A percentile compares a stretch with the other conserved stretches of the same genome.
Conservation (phyloP, 2,888 invertebrate species). For the Philopedon plagiatum region DNA sequence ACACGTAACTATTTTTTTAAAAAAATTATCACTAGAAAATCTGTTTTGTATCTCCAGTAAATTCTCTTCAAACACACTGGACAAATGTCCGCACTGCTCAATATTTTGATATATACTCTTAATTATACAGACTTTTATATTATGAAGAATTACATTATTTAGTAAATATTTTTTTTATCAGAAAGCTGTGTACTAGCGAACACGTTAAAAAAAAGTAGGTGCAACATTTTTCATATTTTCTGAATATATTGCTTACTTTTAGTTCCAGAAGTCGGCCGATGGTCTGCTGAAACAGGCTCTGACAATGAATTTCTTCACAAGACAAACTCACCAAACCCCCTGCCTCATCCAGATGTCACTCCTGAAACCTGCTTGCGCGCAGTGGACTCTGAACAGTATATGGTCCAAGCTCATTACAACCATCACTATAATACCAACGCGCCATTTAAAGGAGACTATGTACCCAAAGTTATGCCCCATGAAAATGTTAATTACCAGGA, state of each 20-base stretch:
- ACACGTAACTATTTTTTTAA: no score
- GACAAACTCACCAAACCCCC: constrained; percentile 77
- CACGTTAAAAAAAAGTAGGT: no score
- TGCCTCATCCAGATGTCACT: constrained; percentile 85
- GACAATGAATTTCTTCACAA: constrained; percentile 79
- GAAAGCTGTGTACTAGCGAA: no score
- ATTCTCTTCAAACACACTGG: no score
- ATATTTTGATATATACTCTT: no score
- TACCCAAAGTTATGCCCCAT: constrained; percentile 64
- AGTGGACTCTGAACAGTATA: constrained; percentile 70
- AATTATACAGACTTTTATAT: no score
- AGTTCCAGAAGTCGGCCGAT: constrained; percentile 72
- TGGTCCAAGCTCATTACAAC: constrained; percentile 64
- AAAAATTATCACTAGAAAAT: no score
- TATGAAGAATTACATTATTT: no score
- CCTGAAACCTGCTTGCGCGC: constrained; percentile 73
- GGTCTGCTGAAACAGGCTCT: constrained; percentile 86
- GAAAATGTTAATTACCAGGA: constrained; percentile 70
- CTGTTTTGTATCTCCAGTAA: no score
- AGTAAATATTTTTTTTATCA: no score
- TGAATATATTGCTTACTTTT: not conserved
- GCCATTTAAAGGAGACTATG: constrained; percentile 63
- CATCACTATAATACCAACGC: constrained; percentile 62
- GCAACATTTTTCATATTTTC: no score
- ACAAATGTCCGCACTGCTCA: no score